These are phyloP conservation scores for Lethenteron reissneri DNA, from an alignment of 2,113 vertebrate genomes.

Conservation along the genomic window DNA sequence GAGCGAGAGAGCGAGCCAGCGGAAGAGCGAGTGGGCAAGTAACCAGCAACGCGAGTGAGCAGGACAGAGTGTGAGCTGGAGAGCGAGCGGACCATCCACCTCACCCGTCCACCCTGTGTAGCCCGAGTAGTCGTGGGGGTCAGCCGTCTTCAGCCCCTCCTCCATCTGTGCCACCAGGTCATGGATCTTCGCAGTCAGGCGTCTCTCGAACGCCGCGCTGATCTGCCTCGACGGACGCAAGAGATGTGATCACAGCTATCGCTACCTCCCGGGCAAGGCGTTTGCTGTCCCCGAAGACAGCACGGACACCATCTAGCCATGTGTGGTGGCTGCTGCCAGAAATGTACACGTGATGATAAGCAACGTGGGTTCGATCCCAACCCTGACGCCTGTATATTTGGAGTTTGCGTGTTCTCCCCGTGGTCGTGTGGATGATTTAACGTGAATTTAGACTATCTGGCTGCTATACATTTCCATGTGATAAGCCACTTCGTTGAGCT, in stretches of 20 bases:
- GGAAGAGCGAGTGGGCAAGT: no score
- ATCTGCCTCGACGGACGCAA: conserved; percentile 26
- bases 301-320: no score
- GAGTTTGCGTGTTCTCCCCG: no score
- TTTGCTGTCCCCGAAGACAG: not conserved
- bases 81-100: conserved; percentile 7
- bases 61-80: no score
- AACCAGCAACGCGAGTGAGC: no score
- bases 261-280: not conserved
- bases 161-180: conserved; percentile 90
- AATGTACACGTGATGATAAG: not conserved
- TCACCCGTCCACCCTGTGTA: conserved; percentile 91
- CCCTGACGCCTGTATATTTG: not conserved
- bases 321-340: not conserved
- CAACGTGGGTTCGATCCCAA: not conserved
- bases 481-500: no score
- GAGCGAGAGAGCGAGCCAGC: no score
- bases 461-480: no score
- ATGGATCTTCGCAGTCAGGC: conserved; percentile 65
- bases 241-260: not conserved
- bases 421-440: no score
- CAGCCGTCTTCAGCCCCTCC: conserved; percentile 76
- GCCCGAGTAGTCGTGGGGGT: conserved; percentile 74
- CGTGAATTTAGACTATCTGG: no score
- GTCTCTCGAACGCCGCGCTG: conserved; percentile 32